Evolutionary conservation across 2,113 vertebrate genomes (phyloP), one percentile per base, ranked within the genome.

Genomic region (Chitala chitala): DNA sequence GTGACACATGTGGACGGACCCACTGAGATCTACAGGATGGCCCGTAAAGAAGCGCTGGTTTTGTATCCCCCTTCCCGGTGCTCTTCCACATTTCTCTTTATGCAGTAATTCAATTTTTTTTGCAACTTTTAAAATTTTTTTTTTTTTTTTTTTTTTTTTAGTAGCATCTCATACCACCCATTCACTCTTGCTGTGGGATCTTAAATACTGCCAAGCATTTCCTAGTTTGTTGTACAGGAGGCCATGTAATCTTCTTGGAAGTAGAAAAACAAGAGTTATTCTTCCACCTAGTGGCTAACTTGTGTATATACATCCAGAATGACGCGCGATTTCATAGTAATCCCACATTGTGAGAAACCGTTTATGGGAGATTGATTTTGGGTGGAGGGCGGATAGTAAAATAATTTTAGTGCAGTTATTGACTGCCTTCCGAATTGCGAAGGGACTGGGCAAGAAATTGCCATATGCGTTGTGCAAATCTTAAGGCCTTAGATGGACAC

Each of bases 1-100:
- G 95, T 98, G 87, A 96, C 96, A 33, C 94, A 97, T 0, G 92
- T 91, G 44, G 96, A 97, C 0, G 94, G 94, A 10, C 96, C 94
- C 9, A 98, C 94, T 0, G 92, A 98, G 86, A 88, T 99, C 74
- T 99, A 99, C 83, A 96, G 93, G 87, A 83, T 99, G 89, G 89
- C 91, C 2, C 94, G 96, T 78, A 98, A 99, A 87, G 92, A 92
- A 78, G 92, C 96, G 71, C 95, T 97, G 81, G 95, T 98, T 77
- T 99, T n/a, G n/a, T n/a, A n/a, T n/a, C 89, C 86, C 12, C 1
- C 53, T 68, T 46, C 3, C 61, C 26, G 40, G 69, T 81, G 72
- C 78, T 74, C 24, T 36, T 15, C n/a, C 69, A 5, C 4, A 12
- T 13, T 13, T 53, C 8, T 20, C 26, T 22, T 13, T 4, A 13